Base-by-base conservation (phyloP, 2,113 vertebrate species). In the Eretmochelys imbricata region DNA sequence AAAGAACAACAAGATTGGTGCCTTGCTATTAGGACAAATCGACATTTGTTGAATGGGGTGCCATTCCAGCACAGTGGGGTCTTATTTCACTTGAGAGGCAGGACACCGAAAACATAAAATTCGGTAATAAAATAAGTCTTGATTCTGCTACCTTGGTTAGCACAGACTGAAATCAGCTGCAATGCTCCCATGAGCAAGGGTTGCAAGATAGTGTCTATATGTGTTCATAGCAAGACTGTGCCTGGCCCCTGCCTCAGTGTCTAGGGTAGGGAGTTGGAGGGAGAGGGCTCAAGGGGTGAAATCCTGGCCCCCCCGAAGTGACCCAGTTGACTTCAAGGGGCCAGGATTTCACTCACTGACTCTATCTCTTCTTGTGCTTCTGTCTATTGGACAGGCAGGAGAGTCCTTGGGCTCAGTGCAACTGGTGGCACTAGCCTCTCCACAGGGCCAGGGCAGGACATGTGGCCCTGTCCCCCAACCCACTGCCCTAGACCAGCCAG, bases 391-490 rank as follows among this genome's bases (percentile, higher is more conserved):
- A 46, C 8, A 49, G 82, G 35, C 31, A 84, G 16, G 46, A 62
- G 0, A 82, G 11, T 10, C 65, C 80, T 29, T 78, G 81, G 46
- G 22, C 42, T 22, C 57, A 27, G 46, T 79, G 62, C 22, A 85
- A 14, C 6, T 69, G 55, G 46, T 27, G 84, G 62, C 6, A 53
- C 22, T 27, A 35, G 48, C 19, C n/a, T 72, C n/a, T 38, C n/a
- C n/a, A 72, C 35, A 38, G n/a, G n/a, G n/a, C 4, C n/a, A 38
- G 35, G n/a, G 35, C 35, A 72, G n/a, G 19, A 38, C n/a, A n/a
- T 72, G 69, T 46, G 82, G 20, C 50, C 49, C 55, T 0, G 0
- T 12, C 24, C 0, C 25, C 29, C 22, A 48, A 1, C 6, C 22
- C 51, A 31, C 55, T 84, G 57, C 31, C 51, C 80, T 80, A 55